Conservation (phyloP, 2,888 invertebrate species). For the Rhamnusium bicolor region DNA sequence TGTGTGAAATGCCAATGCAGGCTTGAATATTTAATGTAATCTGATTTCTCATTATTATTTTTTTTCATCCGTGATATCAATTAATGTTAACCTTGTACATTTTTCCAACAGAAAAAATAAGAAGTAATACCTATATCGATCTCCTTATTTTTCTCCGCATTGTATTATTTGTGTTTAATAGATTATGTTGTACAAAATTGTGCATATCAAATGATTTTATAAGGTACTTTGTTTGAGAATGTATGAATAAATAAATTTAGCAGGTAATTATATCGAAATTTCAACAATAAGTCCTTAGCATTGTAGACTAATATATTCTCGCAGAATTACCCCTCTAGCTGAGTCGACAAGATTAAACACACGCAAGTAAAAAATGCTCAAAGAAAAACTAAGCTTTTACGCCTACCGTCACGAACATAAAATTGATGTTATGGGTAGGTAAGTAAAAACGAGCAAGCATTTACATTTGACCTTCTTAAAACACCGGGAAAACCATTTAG, state of each 20-base stretch:
- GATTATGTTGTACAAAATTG: no score
- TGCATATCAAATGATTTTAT: no score
- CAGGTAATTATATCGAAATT: background rate
- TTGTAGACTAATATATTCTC: conserved; percentile 1
- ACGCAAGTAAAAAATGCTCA: conserved; percentile 4
- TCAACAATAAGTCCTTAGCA: background rate
- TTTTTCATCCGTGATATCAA: no score
- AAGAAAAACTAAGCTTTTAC: conserved; percentile 6
- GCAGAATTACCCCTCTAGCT: background rate
- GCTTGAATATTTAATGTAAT: no score
- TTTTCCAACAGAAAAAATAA: no score
- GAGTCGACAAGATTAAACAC: conserved; percentile 3
- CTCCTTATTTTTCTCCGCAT: no score
- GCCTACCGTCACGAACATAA: conserved; percentile 29
- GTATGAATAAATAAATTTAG: background rate
- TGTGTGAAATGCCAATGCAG: no score
- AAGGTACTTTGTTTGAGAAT: background rate
- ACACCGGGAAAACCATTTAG: background rate
- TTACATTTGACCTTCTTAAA: conserved; percentile 30
- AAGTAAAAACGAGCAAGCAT: conserved; percentile 12
- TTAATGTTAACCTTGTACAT: no score
- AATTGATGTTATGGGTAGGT: conserved; percentile 31
- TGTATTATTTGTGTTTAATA: no score
- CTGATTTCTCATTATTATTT: no score
- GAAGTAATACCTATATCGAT: no score